A percentile compares a stretch with the other conserved stretches of the same genome.
Evolutionary conservation across 2,113 vertebrate genomes (phyloP).

Genomic region (Perca schrenkii): DNA sequence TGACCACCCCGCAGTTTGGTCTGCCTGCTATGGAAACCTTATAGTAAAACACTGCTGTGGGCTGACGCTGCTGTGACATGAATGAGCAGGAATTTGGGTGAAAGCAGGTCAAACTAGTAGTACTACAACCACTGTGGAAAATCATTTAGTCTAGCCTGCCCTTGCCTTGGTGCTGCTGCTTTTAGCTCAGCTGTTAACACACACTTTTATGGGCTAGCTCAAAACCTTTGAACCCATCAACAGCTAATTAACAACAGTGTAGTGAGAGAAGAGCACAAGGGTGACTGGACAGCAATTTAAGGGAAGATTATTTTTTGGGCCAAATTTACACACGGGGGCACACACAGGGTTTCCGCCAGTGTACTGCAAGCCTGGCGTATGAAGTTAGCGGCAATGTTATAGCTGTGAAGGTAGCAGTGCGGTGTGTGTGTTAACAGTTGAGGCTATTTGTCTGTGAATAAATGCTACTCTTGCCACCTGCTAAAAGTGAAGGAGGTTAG

Average conservation of each 20-base stretch:
- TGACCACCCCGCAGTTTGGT: conserved; percentile 14
- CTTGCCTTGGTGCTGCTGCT: conserved; percentile 2
- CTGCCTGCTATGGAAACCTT: conserved; percentile 38
- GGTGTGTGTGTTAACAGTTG: too few relatives aligned
- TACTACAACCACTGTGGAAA: conserved; percentile 57
- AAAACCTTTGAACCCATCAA: not conserved
- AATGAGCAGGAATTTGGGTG: conserved; percentile 56
- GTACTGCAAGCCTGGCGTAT: too few relatives aligned
- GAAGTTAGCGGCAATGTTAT: too few relatives aligned
- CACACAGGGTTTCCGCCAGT: too few relatives aligned
- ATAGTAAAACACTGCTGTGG: conserved; percentile 25
- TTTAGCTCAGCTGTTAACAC: conserved; percentile 26
- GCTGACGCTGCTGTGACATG: conserved; percentile 46
- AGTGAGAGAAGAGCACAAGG: not conserved
- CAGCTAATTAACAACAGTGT: not conserved
- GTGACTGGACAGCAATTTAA: not conserved
- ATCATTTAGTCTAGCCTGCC: conserved; percentile 25
- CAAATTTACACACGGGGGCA: too few relatives aligned
- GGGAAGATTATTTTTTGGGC: not conserved
- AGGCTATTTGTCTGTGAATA: too few relatives aligned
- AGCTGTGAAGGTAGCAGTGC: too few relatives aligned
- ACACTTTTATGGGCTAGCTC: not conserved
- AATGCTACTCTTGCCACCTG: too few relatives aligned
- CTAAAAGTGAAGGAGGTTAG: too few relatives aligned
- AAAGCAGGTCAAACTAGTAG: conserved; percentile 72